These are phyloP conservation scores for Malacoraja senta DNA, from an alignment of 2,797 vertebrate species.

Conservation along the genomic window DNA sequence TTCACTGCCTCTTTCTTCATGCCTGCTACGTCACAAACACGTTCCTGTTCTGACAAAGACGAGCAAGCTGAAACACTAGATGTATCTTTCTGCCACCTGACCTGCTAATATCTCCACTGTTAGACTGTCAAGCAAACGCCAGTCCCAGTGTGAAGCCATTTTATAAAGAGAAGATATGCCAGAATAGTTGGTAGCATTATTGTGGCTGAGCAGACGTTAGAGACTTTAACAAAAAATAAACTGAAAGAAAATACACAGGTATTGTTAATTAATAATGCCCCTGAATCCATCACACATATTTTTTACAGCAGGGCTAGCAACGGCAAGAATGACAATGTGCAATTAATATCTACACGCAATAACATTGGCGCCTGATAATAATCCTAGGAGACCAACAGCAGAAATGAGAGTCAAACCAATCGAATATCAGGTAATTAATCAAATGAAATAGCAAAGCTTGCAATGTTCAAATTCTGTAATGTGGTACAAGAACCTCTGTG, in stretches of 20 bases:
- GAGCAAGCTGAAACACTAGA: no score
- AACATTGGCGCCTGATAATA: slow-evolving; percentile 13
- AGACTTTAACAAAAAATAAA: neutral
- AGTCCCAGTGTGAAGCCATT: neutral
- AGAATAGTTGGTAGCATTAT: neutral
- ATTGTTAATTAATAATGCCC: neutral
- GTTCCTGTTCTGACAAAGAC: no score
- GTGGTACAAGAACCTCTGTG: slow-evolving; percentile 24
- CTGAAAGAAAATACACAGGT: neutral
- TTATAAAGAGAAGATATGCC: neutral
- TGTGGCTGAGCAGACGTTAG: neutral
- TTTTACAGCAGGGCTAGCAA: neutral
- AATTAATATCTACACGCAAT: neutral
- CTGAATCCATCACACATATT: neutral
- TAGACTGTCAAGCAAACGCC: neutral
- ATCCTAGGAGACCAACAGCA: slow-evolving; percentile 9
- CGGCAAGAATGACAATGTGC: neutral
- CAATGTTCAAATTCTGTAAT: slow-evolving; percentile 26
- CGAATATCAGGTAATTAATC: slow-evolving; percentile 27
- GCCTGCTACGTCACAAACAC: no score
- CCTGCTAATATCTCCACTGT: neutral
- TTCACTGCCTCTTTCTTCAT: no score
- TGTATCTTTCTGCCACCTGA: neutral
- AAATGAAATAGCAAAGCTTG: slow-evolving; percentile 35
- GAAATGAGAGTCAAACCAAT: slow-evolving; percentile 26